Percentiles rank a stretch among this genome's conserved stretches.
Evolutionary conservation across 2,797 vertebrate genomes (phyloP).

Genomic region (Centroberyx gerrardi): DNA sequence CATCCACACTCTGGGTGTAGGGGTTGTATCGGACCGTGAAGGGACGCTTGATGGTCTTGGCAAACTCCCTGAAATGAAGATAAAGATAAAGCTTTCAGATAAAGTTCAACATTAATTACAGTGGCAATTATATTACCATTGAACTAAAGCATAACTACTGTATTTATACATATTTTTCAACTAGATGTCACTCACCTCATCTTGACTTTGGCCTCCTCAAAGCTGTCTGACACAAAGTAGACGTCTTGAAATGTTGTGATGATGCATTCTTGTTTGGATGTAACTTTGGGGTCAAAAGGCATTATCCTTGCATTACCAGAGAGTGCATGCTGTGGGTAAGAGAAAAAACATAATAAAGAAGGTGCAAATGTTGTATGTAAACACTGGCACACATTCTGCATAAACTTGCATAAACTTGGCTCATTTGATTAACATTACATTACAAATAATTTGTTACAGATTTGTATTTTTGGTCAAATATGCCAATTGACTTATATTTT

Average conservation of each 20-base stretch:
- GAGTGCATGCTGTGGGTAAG: slow-evolving; percentile 88
- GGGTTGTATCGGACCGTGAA: slow-evolving; percentile 97
- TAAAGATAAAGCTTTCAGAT: neutral
- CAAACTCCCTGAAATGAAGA: slow-evolving; percentile 91
- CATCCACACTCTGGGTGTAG: slow-evolving; percentile 94
- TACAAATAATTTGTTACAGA: neutral
- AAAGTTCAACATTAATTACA: neutral
- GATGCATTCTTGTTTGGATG: slow-evolving; percentile 95
- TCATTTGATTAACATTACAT: neutral
- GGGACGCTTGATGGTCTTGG: slow-evolving; percentile 96
- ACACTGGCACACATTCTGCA: neutral
- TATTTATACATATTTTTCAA: neutral
- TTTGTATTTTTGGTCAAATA: neutral
- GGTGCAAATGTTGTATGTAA: neutral
- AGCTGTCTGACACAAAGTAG: slow-evolving; percentile 96
- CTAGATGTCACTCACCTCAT: slow-evolving; percentile 88
- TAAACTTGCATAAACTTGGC: neutral
- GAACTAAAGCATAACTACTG: neutral
- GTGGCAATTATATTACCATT: neutral
- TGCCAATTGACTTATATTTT: neutral
- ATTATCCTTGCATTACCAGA: slow-evolving; percentile 92
- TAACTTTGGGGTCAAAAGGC: slow-evolving; percentile 93
- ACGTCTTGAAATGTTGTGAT: slow-evolving; percentile 97
- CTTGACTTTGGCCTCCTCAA: slow-evolving; percentile 97
- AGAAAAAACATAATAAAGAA: slow-evolving; percentile 9